Evolutionary conservation across 2,113 vertebrate species (phyloP), one percentile per base, ranked within the genome.

Genomic region (Chaetodon auriga): DNA sequence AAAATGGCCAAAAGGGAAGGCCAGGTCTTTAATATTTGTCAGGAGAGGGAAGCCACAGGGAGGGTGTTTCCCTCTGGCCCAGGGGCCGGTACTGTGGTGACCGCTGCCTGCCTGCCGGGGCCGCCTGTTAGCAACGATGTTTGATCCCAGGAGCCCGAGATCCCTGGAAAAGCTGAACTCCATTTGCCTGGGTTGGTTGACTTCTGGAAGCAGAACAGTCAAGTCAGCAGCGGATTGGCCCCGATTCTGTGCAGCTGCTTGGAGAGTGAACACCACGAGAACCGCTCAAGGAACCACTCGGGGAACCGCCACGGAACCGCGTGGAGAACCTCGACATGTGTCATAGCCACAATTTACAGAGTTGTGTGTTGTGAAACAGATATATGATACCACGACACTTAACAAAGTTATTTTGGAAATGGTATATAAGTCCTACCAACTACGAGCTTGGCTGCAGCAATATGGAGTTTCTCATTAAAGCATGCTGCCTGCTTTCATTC

Each of bases 21-120:
- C 90, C 88, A 87, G 89, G 92, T 95, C 95, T 96, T 96, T 96
- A 96, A 96, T 96, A 96, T 96, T 95, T 95, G 94, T 94, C 87
- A 93, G 93, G 86, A 92, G 92, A 95, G 92, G 91, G 88, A 95
- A 94, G 90, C 95, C 95, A 80, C 95, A 96, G 90, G 68, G 90
- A 95, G 95, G 95, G 95, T 95, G 95, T 95, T 92, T 92, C 94
- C 95, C 88, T 90, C 87, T 88, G 87, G 89, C 93, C 93, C 82
- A 82, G 79, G 88, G 93, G 88, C 94, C 92, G 85, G 87, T 84
- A 82, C 90, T 91, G 91, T 82, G 93, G 92, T 93, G 93, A 89
- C 94, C 88, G 87, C 88, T 94, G 92, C 88, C 89, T 89, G 92
- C 93, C 85, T 87, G 87, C 88, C 57, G 83, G 86, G 88, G 83